Percentiles rank a stretch among this genome's conserved stretches.
Evolutionary conservation across 2,113 vertebrate species (phyloP).

Genomic region (Pelecanoides urinatrix): DNA sequence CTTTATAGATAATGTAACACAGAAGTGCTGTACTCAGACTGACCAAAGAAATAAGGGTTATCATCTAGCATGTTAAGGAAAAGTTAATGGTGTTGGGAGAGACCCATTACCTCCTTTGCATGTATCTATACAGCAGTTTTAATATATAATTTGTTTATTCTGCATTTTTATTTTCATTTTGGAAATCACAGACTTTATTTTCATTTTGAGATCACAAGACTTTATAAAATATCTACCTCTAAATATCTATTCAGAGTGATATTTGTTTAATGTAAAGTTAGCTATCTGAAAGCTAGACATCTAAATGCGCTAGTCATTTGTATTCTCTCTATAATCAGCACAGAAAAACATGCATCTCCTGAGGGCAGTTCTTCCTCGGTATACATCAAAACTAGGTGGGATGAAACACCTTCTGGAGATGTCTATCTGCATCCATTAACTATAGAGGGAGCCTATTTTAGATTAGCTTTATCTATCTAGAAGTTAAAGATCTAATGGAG

Average conservation of each 20-base stretch:
- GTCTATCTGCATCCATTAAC: conserved; percentile 28
- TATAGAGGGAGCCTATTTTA: background rate
- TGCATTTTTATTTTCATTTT: background rate
- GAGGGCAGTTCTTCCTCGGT: conserved; percentile 3
- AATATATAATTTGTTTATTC: background rate
- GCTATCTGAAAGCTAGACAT: background rate
- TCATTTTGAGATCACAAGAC: background rate
- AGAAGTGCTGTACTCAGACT: background rate
- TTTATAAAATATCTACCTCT: background rate
- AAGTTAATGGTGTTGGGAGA: background rate
- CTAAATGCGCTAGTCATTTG: background rate
- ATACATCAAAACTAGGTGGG: conserved; percentile 26
- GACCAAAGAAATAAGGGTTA: background rate
- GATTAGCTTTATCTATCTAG: background rate
- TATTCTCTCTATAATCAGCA: background rate
- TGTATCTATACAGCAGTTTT: background rate
- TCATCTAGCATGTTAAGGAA: background rate
- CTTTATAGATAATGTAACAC: background rate
- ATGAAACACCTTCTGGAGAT: conserved; percentile 32
- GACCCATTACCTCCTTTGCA: background rate
- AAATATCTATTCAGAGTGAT: background rate
- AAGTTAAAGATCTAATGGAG: background rate
- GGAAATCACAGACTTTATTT: background rate
- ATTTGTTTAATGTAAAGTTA: conserved; percentile 14
- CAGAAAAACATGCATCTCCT: conserved; percentile 9